Base-by-base conservation (phyloP, 2,888 invertebrate species). In the Pseudococcus viburni region DNA sequence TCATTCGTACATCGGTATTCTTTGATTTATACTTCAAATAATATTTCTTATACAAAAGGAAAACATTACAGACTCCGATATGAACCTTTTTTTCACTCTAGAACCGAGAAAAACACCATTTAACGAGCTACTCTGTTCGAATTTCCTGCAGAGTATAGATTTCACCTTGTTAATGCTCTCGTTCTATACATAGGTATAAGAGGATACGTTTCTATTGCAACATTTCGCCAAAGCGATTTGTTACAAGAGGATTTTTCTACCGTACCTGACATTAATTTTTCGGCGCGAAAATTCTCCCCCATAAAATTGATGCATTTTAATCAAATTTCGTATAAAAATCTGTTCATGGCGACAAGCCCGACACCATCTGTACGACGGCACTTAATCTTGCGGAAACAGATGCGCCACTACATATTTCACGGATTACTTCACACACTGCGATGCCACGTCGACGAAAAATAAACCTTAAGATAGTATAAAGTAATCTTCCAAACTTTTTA, bases 371-470 rank as follows among this genome's bases (percentile, higher is more conserved):
- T 33, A 33, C 6, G 33, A 73, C 73, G 33, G 33, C 39, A 73
- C 73, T 73, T 33, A 73, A 73, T 73, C 73, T 73, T 73, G 11
- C 73, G 73, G 73, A 73, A 33, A 73, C 73, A 73, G 73, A 73
- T 73, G 73, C 73, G 33, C 15, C 73, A 33, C 33, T 73, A 73
- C 73, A 73, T 73, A 73, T 73, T 73, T 73, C 33, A 73, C 73
- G 73, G 73, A 73, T 73, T 73, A 73, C 73, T 73, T 73, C 73
- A 73, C 73, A 73, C 73, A 33, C 73, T 33, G 17, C 33, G 17
- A 33, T 33, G 17, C 33, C 73, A 33, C 15, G 33, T 33, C 73
- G 33, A 73, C 33, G 73, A 73, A 33, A 73, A 33, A 73, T 73
- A 73, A 73, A 73, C 73, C 33, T 73, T 33, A 73, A 73, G 73